Conservation (phyloP, 1,140 invertebrate genomes). For the Asbolus verrucosus region DNA sequence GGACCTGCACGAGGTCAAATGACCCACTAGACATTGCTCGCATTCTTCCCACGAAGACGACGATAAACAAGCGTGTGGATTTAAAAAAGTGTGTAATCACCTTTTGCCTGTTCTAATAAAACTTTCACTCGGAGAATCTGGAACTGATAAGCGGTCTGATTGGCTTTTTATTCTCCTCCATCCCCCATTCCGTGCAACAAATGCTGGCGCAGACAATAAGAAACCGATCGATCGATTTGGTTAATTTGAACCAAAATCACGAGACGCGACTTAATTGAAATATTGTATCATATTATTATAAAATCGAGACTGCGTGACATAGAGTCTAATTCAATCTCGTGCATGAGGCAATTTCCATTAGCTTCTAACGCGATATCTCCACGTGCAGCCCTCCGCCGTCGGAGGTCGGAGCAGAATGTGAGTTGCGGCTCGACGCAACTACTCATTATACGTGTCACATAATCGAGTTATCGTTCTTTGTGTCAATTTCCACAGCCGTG, state of each 20-base stretch:
- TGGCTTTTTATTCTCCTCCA: too few species aligned
- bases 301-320: conserved; percentile 40
- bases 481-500: conserved; percentile 2
- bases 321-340: conserved; percentile 41
- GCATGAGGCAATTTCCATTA: conserved; percentile 45
- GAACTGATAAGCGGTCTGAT: too few species aligned
- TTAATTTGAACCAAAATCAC: too few species aligned
- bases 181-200: too few species aligned
- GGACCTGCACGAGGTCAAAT: background rate
- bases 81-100: too few species aligned
- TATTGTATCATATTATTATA: conserved; percentile 22
- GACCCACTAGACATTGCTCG: background rate
- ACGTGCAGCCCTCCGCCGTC: conserved; percentile 8
- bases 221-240: too few species aligned
- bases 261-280: conserved; percentile 29
- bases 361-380: conserved; percentile 39
- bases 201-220: too few species aligned
- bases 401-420: conserved; percentile 10
- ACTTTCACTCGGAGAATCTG: too few species aligned
- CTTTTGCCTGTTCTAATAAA: too few species aligned
- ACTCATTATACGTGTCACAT: conserved; percentile 21
- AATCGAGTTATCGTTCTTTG: conserved; percentile 19
- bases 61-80: background rate
- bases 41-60: background rate
- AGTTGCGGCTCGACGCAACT: background rate